Evolutionary conservation across 2,888 invertebrate genomes (phyloP).

Genomic region (Peribatodes rhomboidaria): DNA sequence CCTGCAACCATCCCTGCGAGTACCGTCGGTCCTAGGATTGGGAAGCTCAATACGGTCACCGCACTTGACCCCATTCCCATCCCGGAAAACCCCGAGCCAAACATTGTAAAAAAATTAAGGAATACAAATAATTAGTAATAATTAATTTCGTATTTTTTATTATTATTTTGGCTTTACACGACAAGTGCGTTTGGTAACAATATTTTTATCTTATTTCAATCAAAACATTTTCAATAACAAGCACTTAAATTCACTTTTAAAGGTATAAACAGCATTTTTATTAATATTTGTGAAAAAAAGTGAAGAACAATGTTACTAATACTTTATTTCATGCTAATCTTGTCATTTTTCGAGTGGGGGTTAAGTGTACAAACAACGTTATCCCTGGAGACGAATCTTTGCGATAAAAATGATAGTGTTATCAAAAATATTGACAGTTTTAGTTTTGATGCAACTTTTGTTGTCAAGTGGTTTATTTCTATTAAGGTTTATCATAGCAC

Average conservation of each 20-base stretch:
- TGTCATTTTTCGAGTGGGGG: conserved; percentile 37
- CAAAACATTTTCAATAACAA: not conserved
- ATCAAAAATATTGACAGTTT: conserved; percentile 28
- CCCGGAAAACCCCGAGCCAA: conserved; percentile 52
- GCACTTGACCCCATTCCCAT: conserved; percentile 53
- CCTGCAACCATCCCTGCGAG: conserved; percentile 55
- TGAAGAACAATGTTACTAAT: conserved; percentile 7
- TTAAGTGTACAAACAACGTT: conserved; percentile 20
- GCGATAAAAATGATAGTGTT: conserved; percentile 31
- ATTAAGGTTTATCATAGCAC: not conserved
- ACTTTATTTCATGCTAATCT: conserved; percentile 34
- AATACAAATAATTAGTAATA: conserved; percentile 2
- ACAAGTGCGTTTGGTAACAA: not conserved
- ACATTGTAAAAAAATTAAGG: conserved; percentile 34
- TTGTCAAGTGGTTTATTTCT: conserved; percentile 18
- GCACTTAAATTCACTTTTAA: not conserved
- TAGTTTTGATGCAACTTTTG: conserved; percentile 2
- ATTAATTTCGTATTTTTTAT: not conserved
- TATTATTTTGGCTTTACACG: not conserved
- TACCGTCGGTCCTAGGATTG: conserved; percentile 60
- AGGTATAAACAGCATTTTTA: not conserved
- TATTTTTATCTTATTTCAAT: not conserved
- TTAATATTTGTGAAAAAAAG: not conserved
- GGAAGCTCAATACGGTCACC: conserved; percentile 55
- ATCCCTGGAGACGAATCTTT: conserved; percentile 28